Base-by-base conservation (phyloP, 2,888 invertebrate genomes). In the Himalopsyche japonica region DNA sequence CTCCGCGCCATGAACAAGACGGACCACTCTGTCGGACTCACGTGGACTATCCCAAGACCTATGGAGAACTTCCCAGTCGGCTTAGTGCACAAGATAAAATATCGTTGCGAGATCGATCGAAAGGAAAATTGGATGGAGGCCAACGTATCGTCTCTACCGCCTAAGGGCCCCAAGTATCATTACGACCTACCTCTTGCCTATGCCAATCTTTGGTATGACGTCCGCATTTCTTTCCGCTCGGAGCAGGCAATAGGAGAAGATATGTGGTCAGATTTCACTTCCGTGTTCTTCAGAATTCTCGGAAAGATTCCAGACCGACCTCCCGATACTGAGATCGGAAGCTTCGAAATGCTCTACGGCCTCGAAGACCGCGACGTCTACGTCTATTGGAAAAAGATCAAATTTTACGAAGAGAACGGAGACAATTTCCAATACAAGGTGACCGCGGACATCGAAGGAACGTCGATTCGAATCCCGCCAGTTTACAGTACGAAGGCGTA, bases 321-420 rank as follows among this genome's bases (percentile, higher is more conserved):
- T 47, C 97, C 97, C 0, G 92, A 93, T 80, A 94, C 95, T 4
- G 94, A 94, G 86, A 91, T 94, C 20, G 97, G 97, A 64, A 95
- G 95, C 88, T 97, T 97, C 89, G 94, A 95, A 89, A 93, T 95
- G 87, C 90, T 91, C 90, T 89, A 89, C 81, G 92, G 90, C 88
- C 91, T 92, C 27, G 90, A 90, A 57, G 92, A 92, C 85, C 92
- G 95, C 86, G 93, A 94, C 82, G 91, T 96, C 70, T 94, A 94
- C 89, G 91, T 97, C 30, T 97, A 97, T 89, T 97, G 97, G 97
- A 94, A 96, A 89, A 93, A 95, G 87, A 93, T 97, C 80, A 93
- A 94, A 27, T 92, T 93, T 76, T 93, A 93, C 88, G 92, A 95
- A 87, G 93, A 95, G 88, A 96, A 96, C 88, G 97, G 97, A 27